phyloP scores from a whole-genome alignment of 2,888 invertebrate genomes.

The Ryuthela nishihirai region DNA sequence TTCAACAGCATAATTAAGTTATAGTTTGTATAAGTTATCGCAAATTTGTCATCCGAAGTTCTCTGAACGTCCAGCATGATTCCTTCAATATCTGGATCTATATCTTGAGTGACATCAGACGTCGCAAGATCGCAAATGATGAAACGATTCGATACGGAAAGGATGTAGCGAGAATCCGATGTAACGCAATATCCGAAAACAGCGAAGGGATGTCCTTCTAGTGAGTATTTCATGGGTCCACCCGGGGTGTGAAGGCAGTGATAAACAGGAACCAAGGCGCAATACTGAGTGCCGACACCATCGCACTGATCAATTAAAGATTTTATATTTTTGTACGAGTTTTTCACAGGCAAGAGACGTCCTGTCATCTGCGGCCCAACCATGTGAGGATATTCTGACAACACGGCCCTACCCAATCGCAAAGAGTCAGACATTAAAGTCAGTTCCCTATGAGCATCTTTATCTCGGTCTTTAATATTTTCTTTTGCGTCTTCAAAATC shows the following conservation, averaged over 20 bases:
- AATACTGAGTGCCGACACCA: conserved; percentile 77
- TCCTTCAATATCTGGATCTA: conserved; percentile 82
- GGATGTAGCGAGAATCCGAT: conserved; percentile 84
- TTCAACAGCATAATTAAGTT: conserved; percentile 87
- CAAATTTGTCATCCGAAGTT: conserved; percentile 93
- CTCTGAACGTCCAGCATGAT: conserved; percentile 91
- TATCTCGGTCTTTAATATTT: conserved; percentile 75
- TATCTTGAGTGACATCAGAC: conserved; percentile 86
- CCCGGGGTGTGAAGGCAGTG: conserved; percentile 98
- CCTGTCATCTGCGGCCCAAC: conserved; percentile 90
- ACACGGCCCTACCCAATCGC: conserved; percentile 86
- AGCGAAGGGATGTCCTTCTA: conserved; percentile 97
- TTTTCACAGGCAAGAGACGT: conserved; percentile 79
- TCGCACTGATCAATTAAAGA: conserved; percentile 87
- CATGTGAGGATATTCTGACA: conserved; percentile 90
- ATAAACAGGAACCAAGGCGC: conserved; percentile 85
- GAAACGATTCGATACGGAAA: conserved; percentile 92
- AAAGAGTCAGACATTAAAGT: conserved; percentile 90
- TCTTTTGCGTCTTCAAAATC: conserved; percentile 88
- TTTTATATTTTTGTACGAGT: conserved; percentile 72
- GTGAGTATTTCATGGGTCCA: conserved; percentile 93
- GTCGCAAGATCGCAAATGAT: conserved; percentile 96
- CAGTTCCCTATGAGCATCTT: conserved; percentile 75
- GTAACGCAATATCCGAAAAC: conserved; percentile 88
- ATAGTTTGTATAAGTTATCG: conserved; percentile 92